Percentiles rank a stretch among this genome's conserved stretches.
Conservation (phyloP, 2,113 vertebrate genomes). For the Microtus oregoni region DNA sequence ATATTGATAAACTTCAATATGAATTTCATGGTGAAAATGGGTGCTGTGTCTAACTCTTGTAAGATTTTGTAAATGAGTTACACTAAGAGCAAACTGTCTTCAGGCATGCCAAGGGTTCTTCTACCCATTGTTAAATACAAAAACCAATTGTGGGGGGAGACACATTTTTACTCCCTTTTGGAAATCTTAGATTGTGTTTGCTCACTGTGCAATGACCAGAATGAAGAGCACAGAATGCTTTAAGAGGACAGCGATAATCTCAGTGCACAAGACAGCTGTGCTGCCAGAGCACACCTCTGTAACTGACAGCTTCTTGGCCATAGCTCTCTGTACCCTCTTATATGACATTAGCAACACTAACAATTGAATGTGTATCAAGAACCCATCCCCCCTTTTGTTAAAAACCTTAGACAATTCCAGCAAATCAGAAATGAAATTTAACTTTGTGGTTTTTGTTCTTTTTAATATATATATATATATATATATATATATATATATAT, state of each 20-base stretch:
- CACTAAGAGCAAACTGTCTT: not conserved
- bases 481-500: too few relatives aligned
- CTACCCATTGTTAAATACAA: not conserved
- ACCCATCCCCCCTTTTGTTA: too few relatives aligned
- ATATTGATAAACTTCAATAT: not conserved
- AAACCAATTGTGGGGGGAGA: not conserved
- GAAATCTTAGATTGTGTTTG: not conserved
- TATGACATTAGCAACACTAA: not conserved
- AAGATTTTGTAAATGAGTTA: not conserved
- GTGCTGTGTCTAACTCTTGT: not conserved
- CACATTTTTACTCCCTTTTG: not conserved
- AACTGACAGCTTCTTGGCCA: too few relatives aligned
- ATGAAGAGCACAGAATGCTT: not conserved
- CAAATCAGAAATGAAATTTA: not conserved
- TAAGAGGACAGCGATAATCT: not conserved
- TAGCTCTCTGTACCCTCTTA: not conserved
- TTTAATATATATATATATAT: not conserved
- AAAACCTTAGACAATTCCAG: not conserved
- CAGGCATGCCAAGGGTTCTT: not conserved
- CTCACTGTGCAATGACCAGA: not conserved
- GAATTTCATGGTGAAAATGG: not conserved
- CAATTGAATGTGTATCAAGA: not conserved
- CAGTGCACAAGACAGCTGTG: not conserved
- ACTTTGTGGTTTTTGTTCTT: not conserved
- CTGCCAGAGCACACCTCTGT: not conserved